Conservation (phyloP, 1,140 invertebrate genomes). For the Dryas iulia region DNA sequence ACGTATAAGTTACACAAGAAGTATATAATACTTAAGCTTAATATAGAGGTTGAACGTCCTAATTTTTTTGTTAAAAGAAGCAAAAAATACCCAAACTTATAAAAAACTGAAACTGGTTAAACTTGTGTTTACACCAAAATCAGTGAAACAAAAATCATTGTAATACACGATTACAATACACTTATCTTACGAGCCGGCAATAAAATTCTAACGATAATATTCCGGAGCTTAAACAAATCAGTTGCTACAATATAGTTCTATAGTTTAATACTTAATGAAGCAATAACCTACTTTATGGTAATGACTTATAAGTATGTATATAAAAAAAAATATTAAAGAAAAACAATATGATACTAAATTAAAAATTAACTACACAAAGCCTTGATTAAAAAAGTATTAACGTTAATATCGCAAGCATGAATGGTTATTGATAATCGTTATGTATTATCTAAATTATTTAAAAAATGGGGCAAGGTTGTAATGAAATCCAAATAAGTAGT, state of each 20-base stretch:
- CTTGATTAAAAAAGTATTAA: constrained; percentile 14
- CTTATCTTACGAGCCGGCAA: not conserved
- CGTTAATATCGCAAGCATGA: constrained; percentile 7
- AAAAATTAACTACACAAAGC: constrained; percentile 5
- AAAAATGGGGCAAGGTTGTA: constrained; percentile 22
- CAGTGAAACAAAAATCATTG: not conserved
- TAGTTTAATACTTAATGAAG: not conserved
- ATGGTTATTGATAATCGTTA: constrained; percentile 10
- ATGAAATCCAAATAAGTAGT: constrained; percentile 21
- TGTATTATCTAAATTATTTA: constrained; percentile 23
- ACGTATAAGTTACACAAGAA: too few species aligned
- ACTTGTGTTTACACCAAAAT: not conserved
- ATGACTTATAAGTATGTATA: not conserved
- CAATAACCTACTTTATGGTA: not conserved
- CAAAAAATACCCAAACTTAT: not conserved
- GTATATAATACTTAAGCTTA: too few species aligned
- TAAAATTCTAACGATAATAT: not conserved
- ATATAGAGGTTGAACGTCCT: too few species aligned
- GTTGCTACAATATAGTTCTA: not conserved
- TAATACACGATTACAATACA: not conserved
- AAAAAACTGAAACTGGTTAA: not conserved
- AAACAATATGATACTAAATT: not conserved
- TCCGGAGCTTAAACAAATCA: not conserved
- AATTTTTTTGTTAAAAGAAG: too few species aligned
- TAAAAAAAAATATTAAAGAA: not conserved